Conservation (phyloP, 1,140 invertebrate species). For the Sinonovacula constricta region DNA sequence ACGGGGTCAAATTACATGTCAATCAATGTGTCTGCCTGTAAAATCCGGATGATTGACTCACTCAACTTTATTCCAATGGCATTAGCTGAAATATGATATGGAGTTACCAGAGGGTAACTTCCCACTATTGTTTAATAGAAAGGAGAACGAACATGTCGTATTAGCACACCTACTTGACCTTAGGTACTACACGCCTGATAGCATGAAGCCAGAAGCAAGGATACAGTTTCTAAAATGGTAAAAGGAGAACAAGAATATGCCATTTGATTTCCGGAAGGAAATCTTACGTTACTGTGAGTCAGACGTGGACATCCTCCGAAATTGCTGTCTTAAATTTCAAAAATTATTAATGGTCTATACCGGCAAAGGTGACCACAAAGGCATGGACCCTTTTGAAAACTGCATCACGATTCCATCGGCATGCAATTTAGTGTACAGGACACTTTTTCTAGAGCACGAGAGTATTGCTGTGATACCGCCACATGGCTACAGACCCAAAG, state of each 20-base stretch:
- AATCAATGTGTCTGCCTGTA: conserved; percentile 23
- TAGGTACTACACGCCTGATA: conserved; percentile 5
- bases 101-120: conserved; percentile 56
- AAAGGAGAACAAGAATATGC: not conserved
- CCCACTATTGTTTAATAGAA: conserved; percentile 53
- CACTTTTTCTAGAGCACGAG: conserved; percentile 18
- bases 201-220: not conserved
- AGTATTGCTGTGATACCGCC: conserved; percentile 26
- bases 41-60: too few relatives aligned
- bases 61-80: conserved; percentile 44
- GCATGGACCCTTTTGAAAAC: conserved; percentile 41
- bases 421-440: conserved; percentile 32
- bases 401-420: conserved; percentile 45
- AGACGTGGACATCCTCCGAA: conserved; percentile 39
- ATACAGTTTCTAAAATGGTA: conserved; percentile 40
- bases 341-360: conserved; percentile 26
- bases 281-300: conserved; percentile 9
- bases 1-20: conserved; percentile 50
- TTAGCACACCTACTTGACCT: not conserved
- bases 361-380: not conserved
- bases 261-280: conserved; percentile 20
- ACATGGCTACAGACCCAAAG: conserved; percentile 24
- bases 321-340: conserved; percentile 11
- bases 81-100: conserved; percentile 24
- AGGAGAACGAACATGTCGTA: conserved; percentile 38